Percentiles rank a stretch among this genome's conserved stretches.
These are phyloP conservation scores for Salvelinus namaycush DNA, from an alignment of 2,113 vertebrate genomes.

Conservation along the genomic window DNA sequence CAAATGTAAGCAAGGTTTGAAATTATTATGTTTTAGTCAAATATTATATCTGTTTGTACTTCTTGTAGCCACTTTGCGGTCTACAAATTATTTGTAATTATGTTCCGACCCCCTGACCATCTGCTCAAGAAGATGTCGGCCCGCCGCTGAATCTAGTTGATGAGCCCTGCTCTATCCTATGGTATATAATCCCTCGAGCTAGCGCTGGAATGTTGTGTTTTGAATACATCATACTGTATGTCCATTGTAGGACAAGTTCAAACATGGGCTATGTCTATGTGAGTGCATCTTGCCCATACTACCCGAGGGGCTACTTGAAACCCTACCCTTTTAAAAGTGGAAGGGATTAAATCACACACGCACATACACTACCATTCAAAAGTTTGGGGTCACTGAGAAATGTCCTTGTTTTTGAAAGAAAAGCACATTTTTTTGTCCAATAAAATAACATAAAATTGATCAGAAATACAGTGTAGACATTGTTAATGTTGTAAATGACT, in stretches of 20 bases:
- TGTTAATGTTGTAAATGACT: too few relatives aligned
- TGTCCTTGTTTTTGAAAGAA: too few relatives aligned
- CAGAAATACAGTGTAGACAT: too few relatives aligned
- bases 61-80: too few relatives aligned
- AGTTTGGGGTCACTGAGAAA: too few relatives aligned
- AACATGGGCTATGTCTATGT: conserved; percentile 26
- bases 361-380: not conserved
- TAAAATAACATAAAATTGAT: too few relatives aligned
- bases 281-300: conserved; percentile 3
- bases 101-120: not conserved
- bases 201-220: conserved; percentile 26
- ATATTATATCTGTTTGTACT: too few relatives aligned
- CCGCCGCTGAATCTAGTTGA: too few relatives aligned
- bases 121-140: not conserved
- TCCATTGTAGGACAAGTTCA: conserved; percentile 41
- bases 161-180: not conserved
- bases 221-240: conserved; percentile 1
- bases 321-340: conserved; percentile 16
- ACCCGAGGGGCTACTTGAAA: conserved; percentile 1
- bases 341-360: conserved; percentile 24
- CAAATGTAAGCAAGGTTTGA: too few relatives aligned
- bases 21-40: too few relatives aligned
- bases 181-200: conserved; percentile 17
- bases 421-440: too few relatives aligned
- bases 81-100: too few relatives aligned